Evolutionary conservation across 1,140 invertebrate species (phyloP).

Genomic region (Tetragnatha versicolor): DNA sequence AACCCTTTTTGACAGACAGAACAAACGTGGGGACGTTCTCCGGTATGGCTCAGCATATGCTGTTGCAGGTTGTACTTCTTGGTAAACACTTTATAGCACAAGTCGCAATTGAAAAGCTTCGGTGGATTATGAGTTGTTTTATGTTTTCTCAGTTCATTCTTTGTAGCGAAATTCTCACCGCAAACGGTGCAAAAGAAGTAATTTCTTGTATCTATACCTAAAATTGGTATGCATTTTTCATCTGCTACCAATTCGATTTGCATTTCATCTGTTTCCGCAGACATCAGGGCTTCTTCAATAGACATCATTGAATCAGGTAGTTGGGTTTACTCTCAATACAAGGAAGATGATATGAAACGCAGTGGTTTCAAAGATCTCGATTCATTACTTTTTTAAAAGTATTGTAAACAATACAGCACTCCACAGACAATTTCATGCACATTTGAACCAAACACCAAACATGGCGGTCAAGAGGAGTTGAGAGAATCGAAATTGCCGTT

Average conservation of each 20-base stretch:
- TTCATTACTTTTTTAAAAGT: too few species aligned
- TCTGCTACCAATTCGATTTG: conserved; percentile 32
- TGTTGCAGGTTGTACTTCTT: conserved; percentile 41
- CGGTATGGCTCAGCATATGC: conserved; percentile 38
- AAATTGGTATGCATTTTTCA: background rate
- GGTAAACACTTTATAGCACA: conserved; percentile 19
- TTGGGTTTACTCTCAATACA: too few species aligned
- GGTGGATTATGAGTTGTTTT: conserved; percentile 31
- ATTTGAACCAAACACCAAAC: conserved; percentile 47
- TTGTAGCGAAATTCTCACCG: conserved; percentile 25
- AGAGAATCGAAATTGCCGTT: conserved; percentile 39
- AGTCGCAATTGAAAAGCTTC: conserved; percentile 19
- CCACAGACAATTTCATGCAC: background rate
- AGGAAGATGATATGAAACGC: background rate
- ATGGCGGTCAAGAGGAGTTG: conserved; percentile 52
- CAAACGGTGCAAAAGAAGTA: conserved; percentile 30
- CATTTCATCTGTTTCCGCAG: conserved; percentile 31
- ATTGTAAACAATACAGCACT: too few species aligned
- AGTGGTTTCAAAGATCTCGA: background rate
- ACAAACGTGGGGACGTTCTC: conserved; percentile 37
- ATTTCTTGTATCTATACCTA: background rate
- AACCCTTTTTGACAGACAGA: conserved; percentile 34
- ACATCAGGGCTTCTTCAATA: conserved; percentile 33
- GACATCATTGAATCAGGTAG: background rate
- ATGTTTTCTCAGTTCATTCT: conserved; percentile 26